phyloP scores from a whole-genome alignment of 2,113 vertebrate genomes.

The Sciurus niger region DNA sequence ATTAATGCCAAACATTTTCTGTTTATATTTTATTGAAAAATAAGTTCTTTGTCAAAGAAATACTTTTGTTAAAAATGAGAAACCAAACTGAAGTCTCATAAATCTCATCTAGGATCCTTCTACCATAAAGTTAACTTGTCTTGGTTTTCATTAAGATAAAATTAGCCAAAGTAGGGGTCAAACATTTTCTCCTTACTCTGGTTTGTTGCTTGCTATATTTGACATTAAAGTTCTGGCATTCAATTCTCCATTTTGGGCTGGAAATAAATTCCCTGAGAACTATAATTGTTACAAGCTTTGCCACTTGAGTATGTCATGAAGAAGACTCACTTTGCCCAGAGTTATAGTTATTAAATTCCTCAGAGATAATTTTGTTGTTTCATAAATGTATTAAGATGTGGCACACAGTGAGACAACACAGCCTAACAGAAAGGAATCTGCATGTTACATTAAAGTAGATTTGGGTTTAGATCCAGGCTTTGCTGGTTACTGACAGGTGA shows the following conservation, averaged over 20 bases:
- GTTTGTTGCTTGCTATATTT: constrained; percentile 42
- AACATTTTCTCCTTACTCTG: neutral
- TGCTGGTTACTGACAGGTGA: neutral
- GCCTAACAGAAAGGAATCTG: neutral
- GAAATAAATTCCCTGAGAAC: constrained; percentile 27
- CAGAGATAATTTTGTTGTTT: neutral
- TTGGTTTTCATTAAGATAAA: constrained; percentile 61
- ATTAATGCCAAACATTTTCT: neutral
- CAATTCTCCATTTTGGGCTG: constrained; percentile 37
- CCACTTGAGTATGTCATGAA: constrained; percentile 4
- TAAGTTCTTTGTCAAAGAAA: constrained; percentile 43
- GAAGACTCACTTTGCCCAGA: constrained; percentile 51
- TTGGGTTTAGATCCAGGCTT: neutral
- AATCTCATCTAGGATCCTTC: constrained; percentile 41
- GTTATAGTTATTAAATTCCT: constrained; percentile 49
- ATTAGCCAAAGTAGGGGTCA: neutral
- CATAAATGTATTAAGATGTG: constrained; percentile 24
- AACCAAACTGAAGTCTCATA: neutral
- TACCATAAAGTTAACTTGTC: constrained; percentile 36
- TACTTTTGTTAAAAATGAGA: constrained; percentile 51
- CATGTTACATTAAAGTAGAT: neutral
- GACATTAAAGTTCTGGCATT: constrained; percentile 52
- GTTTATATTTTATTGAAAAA: constrained; percentile 16
- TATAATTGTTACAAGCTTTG: neutral
- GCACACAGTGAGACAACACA: neutral